These are phyloP conservation scores for Penaeus indicus DNA, from an alignment of 1,140 invertebrate species.

Conservation along the genomic window DNA sequence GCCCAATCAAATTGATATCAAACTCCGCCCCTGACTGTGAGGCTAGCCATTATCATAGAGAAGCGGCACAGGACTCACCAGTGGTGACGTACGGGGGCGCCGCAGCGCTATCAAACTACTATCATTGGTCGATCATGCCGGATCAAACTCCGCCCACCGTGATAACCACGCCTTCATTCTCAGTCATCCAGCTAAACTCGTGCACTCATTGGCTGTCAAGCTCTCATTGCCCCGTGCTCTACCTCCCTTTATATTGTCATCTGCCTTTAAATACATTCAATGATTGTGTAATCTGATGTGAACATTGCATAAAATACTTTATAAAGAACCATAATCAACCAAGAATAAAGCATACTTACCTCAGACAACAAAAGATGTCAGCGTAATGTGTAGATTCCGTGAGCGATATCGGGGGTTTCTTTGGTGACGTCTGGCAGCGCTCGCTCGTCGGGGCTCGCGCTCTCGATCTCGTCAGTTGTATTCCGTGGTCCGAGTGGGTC, in stretches of 20 bases:
- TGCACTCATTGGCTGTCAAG: conserved; percentile 44
- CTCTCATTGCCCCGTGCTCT: conserved; percentile 1
- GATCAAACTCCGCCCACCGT: conserved; percentile 58
- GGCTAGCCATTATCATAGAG: conserved; percentile 39
- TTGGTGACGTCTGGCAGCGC: too few species aligned
- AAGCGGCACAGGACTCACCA: conserved; percentile 28
- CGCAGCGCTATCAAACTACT: conserved; percentile 53
- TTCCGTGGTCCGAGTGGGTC: conserved; percentile 54
- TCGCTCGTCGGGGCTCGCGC: too few species aligned
- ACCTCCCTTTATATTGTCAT: not conserved
- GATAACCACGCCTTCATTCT: conserved; percentile 57
- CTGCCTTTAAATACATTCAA: not conserved
- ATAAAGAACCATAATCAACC: too few species aligned
- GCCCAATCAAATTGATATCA: conserved; percentile 64
- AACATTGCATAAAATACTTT: too few species aligned
- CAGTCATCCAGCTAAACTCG: conserved; percentile 25
- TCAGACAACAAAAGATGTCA: too few species aligned
- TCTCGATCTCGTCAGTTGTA: not conserved
- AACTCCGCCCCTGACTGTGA: conserved; percentile 56
- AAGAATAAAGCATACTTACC: too few species aligned
- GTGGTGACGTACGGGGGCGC: conserved; percentile 42
- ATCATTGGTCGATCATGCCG: conserved; percentile 64
- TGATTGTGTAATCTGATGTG: too few species aligned
- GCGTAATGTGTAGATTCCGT: not conserved
- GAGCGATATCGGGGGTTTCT: not conserved